These are phyloP conservation scores for Styela plicata DNA, from an alignment of 23 tunicate species.

Conservation along the genomic window DNA sequence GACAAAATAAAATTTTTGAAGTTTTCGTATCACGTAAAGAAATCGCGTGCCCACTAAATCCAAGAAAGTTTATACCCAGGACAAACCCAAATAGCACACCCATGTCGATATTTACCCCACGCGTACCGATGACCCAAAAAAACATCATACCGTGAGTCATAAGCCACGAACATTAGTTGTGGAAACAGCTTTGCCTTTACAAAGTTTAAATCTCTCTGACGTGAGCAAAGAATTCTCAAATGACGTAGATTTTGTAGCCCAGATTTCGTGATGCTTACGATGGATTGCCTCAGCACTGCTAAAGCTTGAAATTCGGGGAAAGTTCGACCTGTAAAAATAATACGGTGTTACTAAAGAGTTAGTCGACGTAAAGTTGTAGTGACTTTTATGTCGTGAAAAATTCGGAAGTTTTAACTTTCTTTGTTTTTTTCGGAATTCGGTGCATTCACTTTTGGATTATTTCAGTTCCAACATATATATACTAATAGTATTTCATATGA, in stretches of 20 bases:
- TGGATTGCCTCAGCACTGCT: slow-evolving; percentile 11
- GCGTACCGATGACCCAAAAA: background rate
- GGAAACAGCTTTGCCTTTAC: slow-evolving; percentile 8
- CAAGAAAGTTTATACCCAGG: too few species aligned
- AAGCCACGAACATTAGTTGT: slow-evolving; percentile 4
- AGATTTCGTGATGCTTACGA: slow-evolving; percentile 13
- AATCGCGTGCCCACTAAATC: background rate
- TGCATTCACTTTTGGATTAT: too few species aligned
- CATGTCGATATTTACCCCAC: background rate
- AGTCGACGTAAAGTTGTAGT: too few species aligned
- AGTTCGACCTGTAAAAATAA: background rate
- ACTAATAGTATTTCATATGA: too few species aligned
- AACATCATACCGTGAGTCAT: slow-evolving; percentile 20
- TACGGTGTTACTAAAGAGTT: too few species aligned
- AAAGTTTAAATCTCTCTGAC: slow-evolving; percentile 2
- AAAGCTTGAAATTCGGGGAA: slow-evolving; percentile 10
- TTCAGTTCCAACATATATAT: too few species aligned
- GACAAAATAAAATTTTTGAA: background rate
- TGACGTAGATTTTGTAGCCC: slow-evolving; percentile 17
- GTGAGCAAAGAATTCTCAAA: slow-evolving; percentile 17
- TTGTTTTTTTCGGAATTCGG: too few species aligned
- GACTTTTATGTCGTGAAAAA: too few species aligned
- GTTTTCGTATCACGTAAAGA: background rate
- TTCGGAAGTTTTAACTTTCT: too few species aligned
- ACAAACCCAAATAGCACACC: background rate